Evolutionary conservation across 2,113 vertebrate genomes (phyloP), one percentile per base, ranked within the genome.

Genomic region (Sapajus apella): DNA sequence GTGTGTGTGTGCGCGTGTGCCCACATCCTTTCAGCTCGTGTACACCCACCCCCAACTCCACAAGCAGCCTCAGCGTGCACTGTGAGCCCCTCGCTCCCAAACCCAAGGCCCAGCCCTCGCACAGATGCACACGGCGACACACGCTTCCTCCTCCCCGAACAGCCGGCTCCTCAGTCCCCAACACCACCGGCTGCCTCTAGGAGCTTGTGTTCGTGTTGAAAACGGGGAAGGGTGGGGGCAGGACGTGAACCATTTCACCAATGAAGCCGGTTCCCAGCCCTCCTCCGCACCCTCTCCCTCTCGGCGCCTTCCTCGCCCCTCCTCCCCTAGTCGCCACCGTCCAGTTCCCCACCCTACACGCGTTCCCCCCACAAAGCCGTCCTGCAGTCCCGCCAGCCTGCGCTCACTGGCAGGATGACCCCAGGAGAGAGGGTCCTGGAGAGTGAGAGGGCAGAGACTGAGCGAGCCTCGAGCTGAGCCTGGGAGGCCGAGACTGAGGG

Each of bases 121-220:
- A 5, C 35, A 52, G 72, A 79, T 35, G 77, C 87, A 43, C 95
- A 79, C 81, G 2, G 88, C 68, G 87, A 66, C 95, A 97, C 96
- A 75, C 12, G 20, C 76, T 58, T 87, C 95, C 93, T 92, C 87
- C 94, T 84, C 68, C 81, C 66, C 5, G 64, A 72, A 68, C 88
- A 91, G 93, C 97, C 13, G 50, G 83, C 96, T 93, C 83, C 94
- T 55, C 47, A 1, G 88, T 64, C 43, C 94, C 93, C 27, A 73
- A n/a, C 95, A 89, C 10, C 86, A 79, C 94, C 96, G 97, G 91
- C 95, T 97, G 97, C 94, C 85, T 95, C 84, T 32, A 21, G 2
- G 90, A 92, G 94, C 70, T 82, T 12, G 75, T 70, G 80, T 68
- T 93, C 95, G 14, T 58, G 90, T 50, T 17, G 92, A 45, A 95